A percentile compares a stretch with the other conserved stretches of the same genome.
Evolutionary conservation across 2,888 invertebrate species (phyloP).

Genomic region (Graphium colonna): DNA sequence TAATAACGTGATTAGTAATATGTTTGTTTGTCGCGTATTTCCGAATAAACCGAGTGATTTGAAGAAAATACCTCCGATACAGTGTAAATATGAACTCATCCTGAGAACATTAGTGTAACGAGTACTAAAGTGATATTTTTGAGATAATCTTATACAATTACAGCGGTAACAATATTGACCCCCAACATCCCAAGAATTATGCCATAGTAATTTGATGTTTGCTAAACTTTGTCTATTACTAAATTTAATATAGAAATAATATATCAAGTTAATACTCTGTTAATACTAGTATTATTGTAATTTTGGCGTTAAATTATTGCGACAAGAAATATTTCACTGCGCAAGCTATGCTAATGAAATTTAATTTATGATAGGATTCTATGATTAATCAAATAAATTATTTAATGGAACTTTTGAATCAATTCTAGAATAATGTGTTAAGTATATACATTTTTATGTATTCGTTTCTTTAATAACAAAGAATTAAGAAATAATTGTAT

Average conservation of each 20-base stretch:
- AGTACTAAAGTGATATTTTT: constrained; percentile 14
- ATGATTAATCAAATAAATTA: background rate
- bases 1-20: too few relatives aligned
- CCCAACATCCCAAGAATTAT: background rate
- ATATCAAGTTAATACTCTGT: background rate
- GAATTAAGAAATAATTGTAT: too few relatives aligned
- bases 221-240: background rate
- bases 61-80: constrained; percentile 17
- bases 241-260: background rate
- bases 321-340: background rate
- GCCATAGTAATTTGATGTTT: background rate
- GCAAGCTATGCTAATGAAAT: background rate
- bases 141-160: constrained; percentile 17
- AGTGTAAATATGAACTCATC: background rate
- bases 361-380: background rate
- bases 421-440: too few relatives aligned
- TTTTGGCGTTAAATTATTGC: background rate
- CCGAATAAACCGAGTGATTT: constrained; percentile 12
- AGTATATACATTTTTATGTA: too few relatives aligned
- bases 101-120: background rate
- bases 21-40: too few relatives aligned
- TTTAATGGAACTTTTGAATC: background rate
- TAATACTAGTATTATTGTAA: background rate
- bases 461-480: too few relatives aligned
- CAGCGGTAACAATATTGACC: background rate